Evolutionary conservation across 2,888 invertebrate species (phyloP), one percentile per base, ranked within the genome.

Genomic region (Sialis lutaria): DNA sequence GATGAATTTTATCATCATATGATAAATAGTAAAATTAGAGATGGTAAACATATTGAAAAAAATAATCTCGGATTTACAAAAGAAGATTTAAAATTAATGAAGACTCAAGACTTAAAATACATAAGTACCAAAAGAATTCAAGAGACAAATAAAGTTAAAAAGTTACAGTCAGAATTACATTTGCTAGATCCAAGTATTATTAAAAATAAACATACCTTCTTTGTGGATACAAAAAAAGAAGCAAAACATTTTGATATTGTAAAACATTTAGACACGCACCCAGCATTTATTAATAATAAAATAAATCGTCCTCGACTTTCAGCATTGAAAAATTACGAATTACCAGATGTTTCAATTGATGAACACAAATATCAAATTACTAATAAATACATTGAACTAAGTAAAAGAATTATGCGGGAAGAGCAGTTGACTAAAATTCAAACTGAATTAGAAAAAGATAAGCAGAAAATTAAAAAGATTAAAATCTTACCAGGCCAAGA

Each of bases 1-100:
- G 96, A 98, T 79, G 98, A 98, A 64, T 98, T 96, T 67, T 89
- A 96, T 64, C 91, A 89, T 68, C 93, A 95, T 60, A 97, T 97
- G 96, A 78, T 92, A 48, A 91, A 89, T 62, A 86, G 92, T 0
- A 79, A 80, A 63, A 65, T 84, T 0, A 64, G 72, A 51, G 69
- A 69, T 53, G 73, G 72, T 1, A 52, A 60, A 48, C 81, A 82
- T 56, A 79, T 79, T 60, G 80, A 86, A 56, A 65, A 79, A 35
- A 67, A 72, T 30, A 72, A 75, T 33, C 78, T 80, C 40, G 82
- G 87, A 56, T 80, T 88, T 54, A 81, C 83, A 2, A 75, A 81
- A 0, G 86, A 87, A 13, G 96, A 97, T 64, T 66, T 87, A 43
- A 81, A 85, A 50, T 63, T 97, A 47, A 90, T 96, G 86, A 76